Percentiles rank a stretch among this genome's conserved stretches.
These are phyloP conservation scores for Spialia ferax DNA, from an alignment of 2,888 invertebrate species.

Conservation along the genomic window DNA sequence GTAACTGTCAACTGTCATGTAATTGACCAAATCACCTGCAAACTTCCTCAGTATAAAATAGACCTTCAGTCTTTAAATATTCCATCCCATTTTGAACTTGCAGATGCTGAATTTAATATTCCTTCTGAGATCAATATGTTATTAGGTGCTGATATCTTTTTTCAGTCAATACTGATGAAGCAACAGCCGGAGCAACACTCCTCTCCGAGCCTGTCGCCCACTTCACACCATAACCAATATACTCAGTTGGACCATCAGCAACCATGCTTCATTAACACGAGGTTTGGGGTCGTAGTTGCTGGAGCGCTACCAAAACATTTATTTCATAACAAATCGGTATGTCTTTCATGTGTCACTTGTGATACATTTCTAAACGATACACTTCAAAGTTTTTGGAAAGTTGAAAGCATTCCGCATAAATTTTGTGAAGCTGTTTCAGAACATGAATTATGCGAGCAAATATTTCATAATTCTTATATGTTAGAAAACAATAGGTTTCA, in stretches of 20 bases:
- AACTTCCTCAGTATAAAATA: not conserved
- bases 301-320: no score
- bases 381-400: no score
- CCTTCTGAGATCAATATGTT: constrained; percentile 3
- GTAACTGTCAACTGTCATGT: constrained; percentile 2
- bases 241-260: no score
- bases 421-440: not conserved
- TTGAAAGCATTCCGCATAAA: no score
- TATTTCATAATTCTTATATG: not conserved
- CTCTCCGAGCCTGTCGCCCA: no score
- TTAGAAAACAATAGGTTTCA: not conserved
- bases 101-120: not conserved
- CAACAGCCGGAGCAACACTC: no score
- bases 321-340: no score
- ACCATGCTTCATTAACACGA: no score
- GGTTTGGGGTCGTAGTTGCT: no score
- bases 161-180: not conserved
- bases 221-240: no score
- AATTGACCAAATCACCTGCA: constrained; percentile 3
- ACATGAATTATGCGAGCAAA: not conserved
- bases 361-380: no score
- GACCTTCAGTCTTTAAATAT: not conserved
- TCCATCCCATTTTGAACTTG: not conserved
- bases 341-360: no score
- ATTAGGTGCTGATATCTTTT: not conserved